Base-by-base conservation (phyloP, 2,113 vertebrate species). In the Upupa epops region DNA sequence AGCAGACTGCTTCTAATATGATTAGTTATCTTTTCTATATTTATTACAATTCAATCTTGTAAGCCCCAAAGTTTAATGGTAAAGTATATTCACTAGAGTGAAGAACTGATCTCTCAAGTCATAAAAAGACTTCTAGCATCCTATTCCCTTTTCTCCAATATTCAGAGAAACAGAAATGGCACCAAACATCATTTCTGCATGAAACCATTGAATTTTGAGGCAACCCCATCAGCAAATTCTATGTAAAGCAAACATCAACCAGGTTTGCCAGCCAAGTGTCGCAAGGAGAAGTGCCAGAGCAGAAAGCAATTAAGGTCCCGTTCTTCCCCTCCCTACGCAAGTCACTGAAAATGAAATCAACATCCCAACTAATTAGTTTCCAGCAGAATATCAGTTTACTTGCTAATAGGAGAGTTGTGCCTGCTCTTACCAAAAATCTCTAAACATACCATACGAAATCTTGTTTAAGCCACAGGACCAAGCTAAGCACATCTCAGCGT, bases 391-490 rank as follows among this genome's bases (percentile, higher is more conserved):
- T 96, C 95, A 93, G 81, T 71, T 95, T 95, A 93, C 88, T 71
- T 3, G 4, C 72, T 65, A 79, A 84, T 49, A 65, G 81, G 51
- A 94, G 60, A 24, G 75, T 89, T 73, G 83, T 56, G 61, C 34
- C 34, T 72, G 66, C 81, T 95, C 89, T 95, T 63, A 94, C 96
- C 88, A 92, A 95, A 97, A 96, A 77, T 80, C 87, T 75, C 92
- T 80, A 60, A 94, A 89, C 91, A 80, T 86, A 89, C 86, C 83
- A 32, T 52, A 70, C 2, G 34, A 88, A 90, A 95, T 86, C 90
- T 88, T 45, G 72, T 24, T 92, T 84, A 77, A 93, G 88, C 88
- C 84, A 86, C 3, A 5, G 69, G 84, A 61, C 93, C 86, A 70
- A 88, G 86, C 80, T 80, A 83, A 72, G 90, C 81, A 86, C 80